Conservation (phyloP, 2,113 vertebrate species). For the Triplophysa rosa region DNA sequence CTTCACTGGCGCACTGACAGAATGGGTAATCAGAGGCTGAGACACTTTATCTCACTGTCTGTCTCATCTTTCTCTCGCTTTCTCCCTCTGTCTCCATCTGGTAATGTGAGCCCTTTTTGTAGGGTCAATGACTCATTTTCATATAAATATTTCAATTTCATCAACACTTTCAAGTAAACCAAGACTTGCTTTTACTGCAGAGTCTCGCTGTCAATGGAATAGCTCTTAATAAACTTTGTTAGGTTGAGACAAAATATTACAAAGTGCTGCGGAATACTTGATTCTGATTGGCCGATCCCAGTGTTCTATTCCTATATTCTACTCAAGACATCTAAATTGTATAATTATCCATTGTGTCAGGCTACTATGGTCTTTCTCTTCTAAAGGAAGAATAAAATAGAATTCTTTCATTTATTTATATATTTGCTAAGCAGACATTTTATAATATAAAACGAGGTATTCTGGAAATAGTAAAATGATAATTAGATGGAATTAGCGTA, state of each 20-base stretch:
- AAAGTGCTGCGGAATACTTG: not conserved
- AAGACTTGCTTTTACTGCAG: not conserved
- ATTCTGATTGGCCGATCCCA: not conserved
- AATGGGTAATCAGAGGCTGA: slow-evolving; percentile 15
- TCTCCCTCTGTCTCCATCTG: slow-evolving; percentile 1
- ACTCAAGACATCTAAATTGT: too few relatives aligned
- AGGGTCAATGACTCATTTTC: not conserved
- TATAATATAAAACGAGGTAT: not conserved
- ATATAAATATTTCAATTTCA: not conserved
- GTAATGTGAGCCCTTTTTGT: not conserved
- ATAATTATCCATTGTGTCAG: too few relatives aligned
- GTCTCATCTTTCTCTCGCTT: slow-evolving; percentile 21
- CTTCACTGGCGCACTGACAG: slow-evolving; percentile 26
- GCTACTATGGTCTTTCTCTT: too few relatives aligned
- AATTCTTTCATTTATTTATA: too few relatives aligned
- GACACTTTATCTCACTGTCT: slow-evolving; percentile 24
- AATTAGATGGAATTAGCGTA: not conserved
- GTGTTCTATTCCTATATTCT: too few relatives aligned
- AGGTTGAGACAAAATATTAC: not conserved
- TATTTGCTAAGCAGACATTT: too few relatives aligned
- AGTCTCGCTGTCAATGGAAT: not conserved
- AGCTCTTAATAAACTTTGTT: not conserved
- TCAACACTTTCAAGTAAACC: not conserved
- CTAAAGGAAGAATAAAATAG: too few relatives aligned
- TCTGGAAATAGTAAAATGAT: not conserved